Evolutionary conservation across 1,140 invertebrate genomes (phyloP), one percentile per base, ranked within the genome.

Genomic region (Maconellicoccus hirsutus): DNA sequence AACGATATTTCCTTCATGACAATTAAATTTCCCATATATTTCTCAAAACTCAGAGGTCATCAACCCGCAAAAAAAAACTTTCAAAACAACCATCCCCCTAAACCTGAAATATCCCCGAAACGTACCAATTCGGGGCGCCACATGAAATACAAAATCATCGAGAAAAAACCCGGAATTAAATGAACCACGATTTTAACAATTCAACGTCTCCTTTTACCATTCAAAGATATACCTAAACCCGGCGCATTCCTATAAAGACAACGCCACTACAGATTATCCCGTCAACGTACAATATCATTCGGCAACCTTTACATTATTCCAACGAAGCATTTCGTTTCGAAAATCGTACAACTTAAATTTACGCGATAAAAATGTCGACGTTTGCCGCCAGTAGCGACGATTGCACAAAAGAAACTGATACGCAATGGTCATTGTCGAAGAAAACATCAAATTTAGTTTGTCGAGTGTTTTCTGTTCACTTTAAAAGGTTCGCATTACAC

Each of bases 391-490:
- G 42, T 52, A 52, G 42, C 42, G 42, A 52, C 12, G 10, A 52
- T 52, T 19, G 42, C 42, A 52, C 42, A 52, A 52, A 52, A 52
- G 42, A 52, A 52, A 52, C 42, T 52, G 42, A 52, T 52, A 16
- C 42, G 42, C 4, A 3, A 52, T 16, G 42, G 42, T 52, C 42
- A 52, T 52, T 19, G 42, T 52, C 42, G 42, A 52, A 52, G 42
- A 52, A 52, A 52, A 52, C 42, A 52, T 52, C 42, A 19, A 52
- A 52, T 52, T 52, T 52, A 52, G 42, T 52, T 52, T 52, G 42
- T 52, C 42, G 42, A 52, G 42, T 52, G 42, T 52, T 52, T 52
- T 52, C 42, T 8, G 42, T 52, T 52, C 42, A 52, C 42, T 52
- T 16, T 52, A 52, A 52, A 52, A 52, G 42, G 42, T 52, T 52